Conservation (phyloP, 2,113 vertebrate genomes). For the Syngnathus typhle region DNA sequence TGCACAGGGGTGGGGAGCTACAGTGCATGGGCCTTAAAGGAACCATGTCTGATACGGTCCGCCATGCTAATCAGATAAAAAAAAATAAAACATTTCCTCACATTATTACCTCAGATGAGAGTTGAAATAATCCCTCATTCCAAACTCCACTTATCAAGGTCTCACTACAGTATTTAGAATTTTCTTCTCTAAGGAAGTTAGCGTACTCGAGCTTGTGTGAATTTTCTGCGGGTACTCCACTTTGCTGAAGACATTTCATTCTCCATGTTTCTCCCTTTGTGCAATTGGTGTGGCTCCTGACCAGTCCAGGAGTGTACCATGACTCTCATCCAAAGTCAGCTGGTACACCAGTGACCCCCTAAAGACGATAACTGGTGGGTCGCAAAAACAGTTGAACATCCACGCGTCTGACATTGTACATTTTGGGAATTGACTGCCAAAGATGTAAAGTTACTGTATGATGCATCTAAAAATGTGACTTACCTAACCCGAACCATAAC, state of each 20-base stretch:
- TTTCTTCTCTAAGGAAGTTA: background rate
- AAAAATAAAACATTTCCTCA: background rate
- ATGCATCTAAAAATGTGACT: background rate
- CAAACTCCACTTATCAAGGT: background rate
- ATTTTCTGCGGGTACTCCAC: background rate
- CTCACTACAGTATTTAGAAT: too few relatives aligned
- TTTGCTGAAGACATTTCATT: background rate
- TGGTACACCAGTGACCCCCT: too few relatives aligned
- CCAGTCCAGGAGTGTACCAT: too few relatives aligned
- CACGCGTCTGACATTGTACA: too few relatives aligned
- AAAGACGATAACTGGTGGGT: too few relatives aligned
- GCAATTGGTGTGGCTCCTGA: too few relatives aligned
- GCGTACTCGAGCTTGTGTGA: background rate
- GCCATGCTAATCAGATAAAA: background rate
- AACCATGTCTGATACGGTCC: background rate
- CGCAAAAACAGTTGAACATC: too few relatives aligned
- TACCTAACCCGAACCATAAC: background rate
- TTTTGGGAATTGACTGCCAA: too few relatives aligned
- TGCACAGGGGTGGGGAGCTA: background rate
- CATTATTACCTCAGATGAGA: background rate
- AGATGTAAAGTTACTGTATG: background rate
- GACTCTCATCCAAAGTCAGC: too few relatives aligned
- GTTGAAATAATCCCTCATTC: background rate
- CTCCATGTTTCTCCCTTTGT: background rate
- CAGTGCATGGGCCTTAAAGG: too few relatives aligned